Evolutionary conservation across 2,888 invertebrate species (phyloP).

Genomic region (Parnassius orleans): DNA sequence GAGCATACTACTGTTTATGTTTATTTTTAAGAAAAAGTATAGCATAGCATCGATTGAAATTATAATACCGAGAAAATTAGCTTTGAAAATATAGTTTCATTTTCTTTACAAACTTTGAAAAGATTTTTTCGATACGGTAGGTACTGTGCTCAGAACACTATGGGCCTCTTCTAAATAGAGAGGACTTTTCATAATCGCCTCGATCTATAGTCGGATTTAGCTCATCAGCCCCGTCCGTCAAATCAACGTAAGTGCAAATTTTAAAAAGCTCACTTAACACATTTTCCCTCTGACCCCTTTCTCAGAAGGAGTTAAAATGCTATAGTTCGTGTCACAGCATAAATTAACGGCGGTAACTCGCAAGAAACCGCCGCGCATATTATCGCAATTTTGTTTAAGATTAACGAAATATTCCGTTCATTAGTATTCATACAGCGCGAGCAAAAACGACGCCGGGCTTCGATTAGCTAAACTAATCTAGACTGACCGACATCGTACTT

Average conservation of each 20-base stretch:
- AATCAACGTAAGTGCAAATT: neutral
- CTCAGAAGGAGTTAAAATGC: conserved; percentile 79
- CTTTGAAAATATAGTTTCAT: too few species aligned
- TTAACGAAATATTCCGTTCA: conserved; percentile 68
- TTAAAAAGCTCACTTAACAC: conserved; percentile 38
- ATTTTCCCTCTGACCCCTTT: conserved; percentile 35
- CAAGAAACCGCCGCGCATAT: conserved; percentile 77
- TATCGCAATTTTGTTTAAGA: conserved; percentile 75
- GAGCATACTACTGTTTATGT: too few species aligned
- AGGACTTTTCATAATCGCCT: too few species aligned
- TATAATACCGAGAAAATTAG: too few species aligned
- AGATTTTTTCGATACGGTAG: too few species aligned
- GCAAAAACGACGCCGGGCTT: conserved; percentile 50
- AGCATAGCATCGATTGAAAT: too few species aligned
- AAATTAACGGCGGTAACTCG: conserved; percentile 72
- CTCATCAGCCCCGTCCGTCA: too few species aligned
- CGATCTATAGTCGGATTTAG: too few species aligned
- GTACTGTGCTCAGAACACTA: too few species aligned
- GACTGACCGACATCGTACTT: neutral
- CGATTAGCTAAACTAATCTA: conserved; percentile 48
- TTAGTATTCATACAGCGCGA: conserved; percentile 66
- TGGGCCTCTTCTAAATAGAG: too few species aligned
- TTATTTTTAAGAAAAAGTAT: too few species aligned
- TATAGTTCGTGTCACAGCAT: conserved; percentile 78
- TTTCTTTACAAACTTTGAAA: too few species aligned